A percentile compares a stretch with the other conserved stretches of the same genome.
These are phyloP conservation scores for Syrista parreyssii DNA, from an alignment of 2,888 invertebrate genomes.

Conservation along the genomic window DNA sequence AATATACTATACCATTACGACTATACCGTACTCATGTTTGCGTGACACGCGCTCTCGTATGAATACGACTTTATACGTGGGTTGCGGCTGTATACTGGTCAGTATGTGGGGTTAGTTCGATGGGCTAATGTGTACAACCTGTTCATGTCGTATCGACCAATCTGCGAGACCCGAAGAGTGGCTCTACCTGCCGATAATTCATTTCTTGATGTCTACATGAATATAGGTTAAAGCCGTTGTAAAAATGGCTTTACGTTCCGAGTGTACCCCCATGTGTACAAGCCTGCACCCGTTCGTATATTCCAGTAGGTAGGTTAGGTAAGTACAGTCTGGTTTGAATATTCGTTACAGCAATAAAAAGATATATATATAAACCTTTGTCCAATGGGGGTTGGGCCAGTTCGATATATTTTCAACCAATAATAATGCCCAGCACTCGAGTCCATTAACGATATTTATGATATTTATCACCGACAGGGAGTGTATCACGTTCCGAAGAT, in stretches of 20 bases:
- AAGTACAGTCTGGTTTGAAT: neutral
- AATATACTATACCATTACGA: neutral
- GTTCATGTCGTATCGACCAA: slow-evolving; percentile 5
- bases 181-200: slow-evolving; percentile 27
- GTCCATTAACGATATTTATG: neutral
- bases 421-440: neutral
- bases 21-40: neutral
- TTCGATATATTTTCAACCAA: neutral
- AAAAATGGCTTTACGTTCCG: slow-evolving; percentile 9
- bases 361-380: neutral
- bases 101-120: neutral
- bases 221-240: slow-evolving; percentile 33
- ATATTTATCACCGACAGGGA: neutral
- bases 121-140: neutral
- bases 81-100: neutral
- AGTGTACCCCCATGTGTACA: neutral
- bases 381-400: neutral
- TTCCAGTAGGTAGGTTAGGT: neutral
- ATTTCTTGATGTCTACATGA: slow-evolving; percentile 32
- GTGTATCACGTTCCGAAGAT: neutral
- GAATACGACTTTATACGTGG: neutral
- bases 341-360: neutral
- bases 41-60: neutral
- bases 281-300: neutral
- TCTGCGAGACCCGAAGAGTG: slow-evolving; percentile 20